Conservation (phyloP, 1,140 invertebrate species). For the Drosophila sproati region DNA sequence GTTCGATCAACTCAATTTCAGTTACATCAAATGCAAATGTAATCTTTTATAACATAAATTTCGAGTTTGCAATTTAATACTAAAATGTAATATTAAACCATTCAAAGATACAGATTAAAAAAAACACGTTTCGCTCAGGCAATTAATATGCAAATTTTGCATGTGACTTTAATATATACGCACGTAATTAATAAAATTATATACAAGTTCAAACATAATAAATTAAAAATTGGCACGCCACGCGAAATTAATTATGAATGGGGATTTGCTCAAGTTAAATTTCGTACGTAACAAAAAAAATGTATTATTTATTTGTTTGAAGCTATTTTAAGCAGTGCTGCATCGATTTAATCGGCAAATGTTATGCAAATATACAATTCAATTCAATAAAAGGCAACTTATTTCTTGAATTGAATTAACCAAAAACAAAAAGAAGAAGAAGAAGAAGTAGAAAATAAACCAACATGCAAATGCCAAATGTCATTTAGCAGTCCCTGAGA, state of each 20-base stretch:
- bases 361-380: slow-evolving; percentile 41
- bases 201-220: slow-evolving; percentile 7
- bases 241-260: background rate
- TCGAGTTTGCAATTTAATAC: slow-evolving; percentile 18
- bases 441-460: background rate
- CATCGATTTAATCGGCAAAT: background rate
- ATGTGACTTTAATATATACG: slow-evolving; percentile 12
- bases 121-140: slow-evolving; percentile 23
- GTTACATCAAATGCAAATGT: slow-evolving; percentile 22
- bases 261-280: no score
- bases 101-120: slow-evolving; percentile 26
- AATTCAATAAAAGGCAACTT: slow-evolving; percentile 57
- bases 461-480: slow-evolving; percentile 75
- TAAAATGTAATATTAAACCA: slow-evolving; percentile 27
- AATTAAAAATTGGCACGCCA: background rate
- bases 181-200: slow-evolving; percentile 30
- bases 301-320: no score
- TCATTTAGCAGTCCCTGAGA: slow-evolving; percentile 29
- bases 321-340: background rate
- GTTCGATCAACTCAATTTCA: slow-evolving; percentile 13
- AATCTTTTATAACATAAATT: slow-evolving; percentile 13
- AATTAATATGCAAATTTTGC: slow-evolving; percentile 41
- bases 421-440: slow-evolving; percentile 13
- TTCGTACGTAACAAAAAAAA: no score
- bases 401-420: slow-evolving; percentile 25